Evolutionary conservation across 2,888 invertebrate genomes (phyloP).

Genomic region (Danaus chrysippus): DNA sequence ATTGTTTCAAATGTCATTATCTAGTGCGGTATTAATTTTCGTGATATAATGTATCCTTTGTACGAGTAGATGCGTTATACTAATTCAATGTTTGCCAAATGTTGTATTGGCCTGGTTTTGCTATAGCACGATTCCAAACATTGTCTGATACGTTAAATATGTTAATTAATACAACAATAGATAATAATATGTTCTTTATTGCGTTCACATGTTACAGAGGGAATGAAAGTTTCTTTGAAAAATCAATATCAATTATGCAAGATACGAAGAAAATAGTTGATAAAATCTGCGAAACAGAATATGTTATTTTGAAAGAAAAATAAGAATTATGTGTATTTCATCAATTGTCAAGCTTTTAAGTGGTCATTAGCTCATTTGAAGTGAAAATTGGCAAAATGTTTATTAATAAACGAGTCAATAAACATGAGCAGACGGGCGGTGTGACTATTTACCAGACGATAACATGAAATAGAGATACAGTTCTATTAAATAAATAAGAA

Average conservation of each 20-base stretch:
- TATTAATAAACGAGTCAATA: slow-evolving; percentile 36
- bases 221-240: too few relatives aligned
- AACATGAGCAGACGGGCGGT: slow-evolving; percentile 24
- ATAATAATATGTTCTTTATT: neutral
- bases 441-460: slow-evolving; percentile 28
- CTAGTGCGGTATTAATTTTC: slow-evolving; percentile 6
- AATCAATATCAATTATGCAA: too few relatives aligned
- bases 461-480: slow-evolving; percentile 35
- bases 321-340: slow-evolving; percentile 9
- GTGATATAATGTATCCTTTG: slow-evolving; percentile 14
- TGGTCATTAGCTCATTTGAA: slow-evolving; percentile 24
- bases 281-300: too few relatives aligned
- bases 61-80: slow-evolving; percentile 40
- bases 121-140: slow-evolving; percentile 27
- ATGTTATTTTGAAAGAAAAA: neutral
- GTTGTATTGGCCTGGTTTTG: slow-evolving; percentile 35
- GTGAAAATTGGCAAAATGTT: slow-evolving; percentile 31
- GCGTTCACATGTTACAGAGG: neutral
- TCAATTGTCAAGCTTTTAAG: slow-evolving; percentile 19
- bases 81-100: slow-evolving; percentile 55
- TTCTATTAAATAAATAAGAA: slow-evolving; percentile 17
- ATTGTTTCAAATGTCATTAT: slow-evolving; percentile 8
- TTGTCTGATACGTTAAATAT: slow-evolving; percentile 24
- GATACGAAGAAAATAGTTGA: too few relatives aligned
- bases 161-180: slow-evolving; percentile 20